Conservation (phyloP, 2,888 invertebrate species). For the Melinopterus prodromus region DNA sequence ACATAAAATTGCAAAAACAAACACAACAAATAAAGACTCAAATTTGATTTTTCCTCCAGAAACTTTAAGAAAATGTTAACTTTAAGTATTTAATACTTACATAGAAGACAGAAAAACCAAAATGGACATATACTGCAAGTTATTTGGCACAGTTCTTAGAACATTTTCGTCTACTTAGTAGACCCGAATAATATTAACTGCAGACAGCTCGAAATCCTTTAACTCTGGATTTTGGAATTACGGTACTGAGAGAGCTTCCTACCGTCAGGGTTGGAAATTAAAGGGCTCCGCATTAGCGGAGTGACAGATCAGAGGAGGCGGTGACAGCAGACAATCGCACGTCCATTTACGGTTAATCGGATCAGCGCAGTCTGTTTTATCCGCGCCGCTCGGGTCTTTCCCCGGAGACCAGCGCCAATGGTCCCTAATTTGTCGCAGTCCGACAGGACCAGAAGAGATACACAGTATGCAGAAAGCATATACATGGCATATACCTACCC, state of each 20-base stretch:
- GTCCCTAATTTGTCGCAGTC: not conserved
- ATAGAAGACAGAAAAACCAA: no score
- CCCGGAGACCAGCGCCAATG: conserved; percentile 27
- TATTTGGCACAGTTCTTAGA: no score
- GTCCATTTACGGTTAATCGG: conserved; percentile 53
- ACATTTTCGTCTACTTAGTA: no score
- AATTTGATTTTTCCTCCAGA: no score
- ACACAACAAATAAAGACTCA: no score
- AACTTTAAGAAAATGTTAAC: no score
- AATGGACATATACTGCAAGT: no score
- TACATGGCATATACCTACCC: not conserved
- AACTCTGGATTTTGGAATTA: not conserved
- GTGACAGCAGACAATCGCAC: conserved; percentile 51
- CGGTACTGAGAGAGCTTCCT: not conserved
- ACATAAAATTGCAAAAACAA: no score
- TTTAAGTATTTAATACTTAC: no score
- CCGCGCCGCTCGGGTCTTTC: conserved; percentile 35
- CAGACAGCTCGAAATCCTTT: not conserved
- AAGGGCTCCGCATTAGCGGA: conserved; percentile 37
- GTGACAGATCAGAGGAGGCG: conserved; percentile 44
- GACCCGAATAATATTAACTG: not conserved
- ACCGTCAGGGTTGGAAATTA: conserved; percentile 8
- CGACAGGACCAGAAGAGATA: not conserved
- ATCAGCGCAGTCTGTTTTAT: conserved; percentile 45
- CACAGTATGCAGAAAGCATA: not conserved